phyloP scores from a whole-genome alignment of 2,888 invertebrate species.

The Tenthredo scrophulariae region DNA sequence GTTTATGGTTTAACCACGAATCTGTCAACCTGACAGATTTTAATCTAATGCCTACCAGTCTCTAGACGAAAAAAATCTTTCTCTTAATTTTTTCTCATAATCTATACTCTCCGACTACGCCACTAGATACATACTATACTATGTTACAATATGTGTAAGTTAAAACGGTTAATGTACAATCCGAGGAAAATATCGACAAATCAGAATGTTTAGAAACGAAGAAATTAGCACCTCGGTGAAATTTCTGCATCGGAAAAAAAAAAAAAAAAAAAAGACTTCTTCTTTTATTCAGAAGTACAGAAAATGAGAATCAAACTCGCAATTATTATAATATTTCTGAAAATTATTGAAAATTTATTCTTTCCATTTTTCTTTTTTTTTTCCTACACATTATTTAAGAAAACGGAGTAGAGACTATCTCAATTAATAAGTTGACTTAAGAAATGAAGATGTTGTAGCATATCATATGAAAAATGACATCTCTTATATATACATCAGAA shows the following conservation, averaged over 20 bases:
- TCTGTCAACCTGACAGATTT: conserved; percentile 46
- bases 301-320: too few relatives aligned
- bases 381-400: background rate
- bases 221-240: background rate
- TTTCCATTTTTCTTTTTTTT: too few relatives aligned
- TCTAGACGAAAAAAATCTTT: background rate
- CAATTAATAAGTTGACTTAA: background rate
- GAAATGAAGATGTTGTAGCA: background rate
- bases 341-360: too few relatives aligned
- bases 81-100: background rate
- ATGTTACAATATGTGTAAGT: background rate
- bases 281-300: too few relatives aligned
- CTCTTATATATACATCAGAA: background rate
- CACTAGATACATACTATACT: background rate
- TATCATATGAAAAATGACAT: background rate
- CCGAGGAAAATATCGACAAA: background rate
- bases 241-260: background rate
- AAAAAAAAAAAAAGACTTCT: background rate
- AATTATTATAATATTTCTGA: too few relatives aligned
- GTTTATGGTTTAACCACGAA: conserved; percentile 31
- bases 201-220: background rate
- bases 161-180: background rate
- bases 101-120: background rate
- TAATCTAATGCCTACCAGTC: conserved; percentile 28
- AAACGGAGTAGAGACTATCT: background rate